Evolutionary conservation across 1,140 invertebrate genomes (phyloP).

Genomic region (Orius insidiosus): DNA sequence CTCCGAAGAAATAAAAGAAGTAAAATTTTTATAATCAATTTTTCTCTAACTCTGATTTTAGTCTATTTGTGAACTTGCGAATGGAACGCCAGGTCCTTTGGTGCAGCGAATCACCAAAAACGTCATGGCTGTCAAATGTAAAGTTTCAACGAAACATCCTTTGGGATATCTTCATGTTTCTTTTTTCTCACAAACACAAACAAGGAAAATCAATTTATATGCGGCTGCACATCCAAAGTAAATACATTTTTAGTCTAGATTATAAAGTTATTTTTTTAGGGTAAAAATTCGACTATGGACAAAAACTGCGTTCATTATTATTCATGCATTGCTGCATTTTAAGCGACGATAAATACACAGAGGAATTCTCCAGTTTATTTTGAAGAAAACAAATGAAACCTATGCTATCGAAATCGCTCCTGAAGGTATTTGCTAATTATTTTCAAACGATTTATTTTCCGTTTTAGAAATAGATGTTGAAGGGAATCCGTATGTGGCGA

Average conservation of each 20-base stretch:
- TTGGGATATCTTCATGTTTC: conserved; percentile 57
- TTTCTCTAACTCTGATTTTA: conserved; percentile 15
- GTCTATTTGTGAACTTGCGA: conserved; percentile 41
- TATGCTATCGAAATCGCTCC: conserved; percentile 13
- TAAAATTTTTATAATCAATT: conserved; percentile 6
- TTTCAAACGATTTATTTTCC: too few species aligned
- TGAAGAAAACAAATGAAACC: conserved; percentile 27
- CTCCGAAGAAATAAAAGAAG: conserved; percentile 44
- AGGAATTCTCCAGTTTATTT: conserved; percentile 55
- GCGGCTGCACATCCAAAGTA: conserved; percentile 45
- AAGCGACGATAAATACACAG: conserved; percentile 44
- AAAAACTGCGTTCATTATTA: conserved; percentile 43
- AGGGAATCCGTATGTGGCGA: background rate
- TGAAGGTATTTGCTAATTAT: background rate
- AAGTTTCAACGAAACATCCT: conserved; percentile 46
- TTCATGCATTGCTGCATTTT: conserved; percentile 63
- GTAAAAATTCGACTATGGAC: background rate
- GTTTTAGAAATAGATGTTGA: background rate
- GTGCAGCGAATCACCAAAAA: conserved; percentile 61
- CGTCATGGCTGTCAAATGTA: conserved; percentile 61
- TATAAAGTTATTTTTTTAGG: background rate
- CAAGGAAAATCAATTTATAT: conserved; percentile 26
- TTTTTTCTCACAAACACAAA: conserved; percentile 12
- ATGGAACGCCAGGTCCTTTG: conserved; percentile 44
- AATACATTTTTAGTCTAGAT: conserved; percentile 1